Conservation (phyloP, 2,797 vertebrate species). For the Notoglanidium macrostoma region DNA sequence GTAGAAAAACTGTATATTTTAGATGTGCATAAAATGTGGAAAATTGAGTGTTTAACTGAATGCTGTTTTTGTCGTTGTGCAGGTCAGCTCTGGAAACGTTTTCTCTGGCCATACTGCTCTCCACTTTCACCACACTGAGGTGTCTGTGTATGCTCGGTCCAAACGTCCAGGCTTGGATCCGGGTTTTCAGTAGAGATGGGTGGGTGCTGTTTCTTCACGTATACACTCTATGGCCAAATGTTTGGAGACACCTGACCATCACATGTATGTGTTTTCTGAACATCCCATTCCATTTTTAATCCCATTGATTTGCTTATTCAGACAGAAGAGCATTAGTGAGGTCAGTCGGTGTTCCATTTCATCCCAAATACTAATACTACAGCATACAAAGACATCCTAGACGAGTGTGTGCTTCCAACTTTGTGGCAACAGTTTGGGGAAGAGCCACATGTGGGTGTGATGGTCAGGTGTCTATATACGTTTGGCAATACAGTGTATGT, state of each 20-base stretch:
- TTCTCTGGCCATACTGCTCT: constrained; percentile 86
- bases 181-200: constrained; percentile 96
- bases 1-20: background rate
- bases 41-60: background rate
- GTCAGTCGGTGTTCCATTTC: background rate
- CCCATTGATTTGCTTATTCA: background rate
- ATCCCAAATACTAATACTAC: background rate
- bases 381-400: background rate
- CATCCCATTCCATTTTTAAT: background rate
- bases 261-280: background rate
- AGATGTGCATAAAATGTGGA: background rate
- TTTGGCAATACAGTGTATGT: background rate
- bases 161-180: constrained; percentile 91
- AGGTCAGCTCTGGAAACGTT: constrained; percentile 92
- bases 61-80: constrained; percentile 24
- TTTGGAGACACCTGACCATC: background rate
- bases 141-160: constrained; percentile 93
- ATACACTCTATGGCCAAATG: background rate
- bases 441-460: background rate
- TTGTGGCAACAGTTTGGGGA: background rate
- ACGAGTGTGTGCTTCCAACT: background rate
- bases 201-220: constrained; percentile 62
- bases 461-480: background rate
- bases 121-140: constrained; percentile 88
- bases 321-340: background rate